phyloP scores from a whole-genome alignment of 2,888 invertebrate species.

The Dysmachus trigonus region DNA sequence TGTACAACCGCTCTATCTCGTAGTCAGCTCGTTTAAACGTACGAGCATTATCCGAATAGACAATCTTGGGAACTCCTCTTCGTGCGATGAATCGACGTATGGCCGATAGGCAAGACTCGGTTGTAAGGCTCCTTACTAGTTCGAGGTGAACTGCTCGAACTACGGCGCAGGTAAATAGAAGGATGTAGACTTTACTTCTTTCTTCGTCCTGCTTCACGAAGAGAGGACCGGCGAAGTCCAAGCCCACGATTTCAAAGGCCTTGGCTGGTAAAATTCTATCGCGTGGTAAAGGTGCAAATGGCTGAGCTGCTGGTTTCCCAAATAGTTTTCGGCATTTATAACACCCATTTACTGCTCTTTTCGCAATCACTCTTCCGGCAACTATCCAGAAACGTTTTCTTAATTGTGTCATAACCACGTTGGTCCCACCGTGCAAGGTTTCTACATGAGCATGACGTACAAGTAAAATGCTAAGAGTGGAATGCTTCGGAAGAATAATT shows the following conservation, averaged over 20 bases:
- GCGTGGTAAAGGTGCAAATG: constrained; percentile 33
- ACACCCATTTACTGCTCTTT: constrained; percentile 15
- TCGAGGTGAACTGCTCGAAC: not conserved
- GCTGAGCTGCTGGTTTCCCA: too few relatives aligned
- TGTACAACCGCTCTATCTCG: not conserved
- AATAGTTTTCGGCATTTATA: too few relatives aligned
- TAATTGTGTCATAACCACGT: constrained; percentile 15
- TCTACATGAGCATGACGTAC: constrained; percentile 16
- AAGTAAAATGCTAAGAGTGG: constrained; percentile 3
- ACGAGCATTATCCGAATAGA: not conserved
- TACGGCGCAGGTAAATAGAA: not conserved
- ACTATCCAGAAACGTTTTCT: constrained; percentile 42
- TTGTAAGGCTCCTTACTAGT: not conserved
- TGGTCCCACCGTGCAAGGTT: constrained; percentile 42
- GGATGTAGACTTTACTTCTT: not conserved
- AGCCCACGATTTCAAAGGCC: constrained; percentile 42
- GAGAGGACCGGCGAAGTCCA: constrained; percentile 46
- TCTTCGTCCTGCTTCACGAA: not conserved
- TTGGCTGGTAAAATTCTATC: constrained; percentile 22
- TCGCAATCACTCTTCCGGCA: constrained; percentile 26
- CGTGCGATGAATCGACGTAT: not conserved
- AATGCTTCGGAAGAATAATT: constrained; percentile 22
- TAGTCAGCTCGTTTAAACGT: not conserved
- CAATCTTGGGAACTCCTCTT: not conserved
- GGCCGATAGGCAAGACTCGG: not conserved